These are phyloP conservation scores for Bucco capensis DNA, from an alignment of 2,113 vertebrate genomes.

Conservation along the genomic window DNA sequence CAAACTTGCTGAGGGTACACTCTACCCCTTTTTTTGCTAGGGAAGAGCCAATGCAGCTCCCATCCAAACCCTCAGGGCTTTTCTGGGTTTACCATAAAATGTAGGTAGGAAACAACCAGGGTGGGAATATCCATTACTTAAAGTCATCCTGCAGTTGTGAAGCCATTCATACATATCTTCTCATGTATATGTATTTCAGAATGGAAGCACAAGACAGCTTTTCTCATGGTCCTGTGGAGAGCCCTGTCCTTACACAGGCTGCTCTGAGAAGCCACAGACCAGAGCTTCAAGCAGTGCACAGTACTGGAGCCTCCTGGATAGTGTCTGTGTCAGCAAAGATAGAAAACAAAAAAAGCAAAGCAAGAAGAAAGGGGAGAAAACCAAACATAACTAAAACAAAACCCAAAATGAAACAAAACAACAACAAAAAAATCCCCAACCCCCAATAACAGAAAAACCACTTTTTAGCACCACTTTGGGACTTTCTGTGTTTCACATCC, in stretches of 20 bases:
- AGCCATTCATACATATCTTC: neutral
- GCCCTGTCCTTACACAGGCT: neutral
- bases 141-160: neutral
- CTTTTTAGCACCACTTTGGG: neutral
- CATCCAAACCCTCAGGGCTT: neutral
- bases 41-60: neutral
- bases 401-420: too few relatives aligned
- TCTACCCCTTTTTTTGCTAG: too few relatives aligned
- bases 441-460: too few relatives aligned
- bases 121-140: neutral
- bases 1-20: too few relatives aligned
- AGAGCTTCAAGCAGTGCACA: neutral
- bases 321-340: neutral
- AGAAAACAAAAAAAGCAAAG: neutral
- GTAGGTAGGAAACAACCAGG: neutral
- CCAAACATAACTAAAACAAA: neutral
- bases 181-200: neutral
- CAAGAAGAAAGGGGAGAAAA: neutral
- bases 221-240: neutral
- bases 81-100: neutral
- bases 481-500: neutral
- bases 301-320: neutral
- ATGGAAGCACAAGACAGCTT: neutral
- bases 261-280: neutral
- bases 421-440: too few relatives aligned